Conservation (phyloP, 2,797 vertebrate genomes). For the Calcarius lapponicus region DNA sequence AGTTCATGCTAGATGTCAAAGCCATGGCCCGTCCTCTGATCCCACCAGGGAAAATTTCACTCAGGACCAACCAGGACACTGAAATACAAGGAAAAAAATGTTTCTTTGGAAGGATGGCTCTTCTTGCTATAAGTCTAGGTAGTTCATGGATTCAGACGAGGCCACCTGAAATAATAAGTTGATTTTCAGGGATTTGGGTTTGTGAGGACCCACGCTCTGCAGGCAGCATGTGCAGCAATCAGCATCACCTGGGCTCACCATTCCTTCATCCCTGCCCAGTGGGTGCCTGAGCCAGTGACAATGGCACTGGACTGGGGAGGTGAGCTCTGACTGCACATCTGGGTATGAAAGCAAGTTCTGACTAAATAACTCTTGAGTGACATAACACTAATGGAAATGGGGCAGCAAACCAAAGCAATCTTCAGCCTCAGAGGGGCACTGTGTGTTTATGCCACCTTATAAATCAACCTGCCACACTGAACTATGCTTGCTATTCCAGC, state of each 20-base stretch:
- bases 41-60: slow-evolving; percentile 93
- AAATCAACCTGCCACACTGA: slow-evolving; percentile 20
- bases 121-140: neutral
- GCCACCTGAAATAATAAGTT: neutral
- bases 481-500: slow-evolving; percentile 18
- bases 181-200: neutral
- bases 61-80: slow-evolving; percentile 95
- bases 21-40: slow-evolving; percentile 92
- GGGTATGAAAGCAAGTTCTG: neutral
- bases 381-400: neutral
- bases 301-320: neutral
- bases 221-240: neutral
- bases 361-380: neutral
- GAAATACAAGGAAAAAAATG: neutral
- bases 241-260: neutral
- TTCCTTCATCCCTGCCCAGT: neutral
- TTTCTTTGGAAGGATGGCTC: neutral
- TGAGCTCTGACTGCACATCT: neutral
- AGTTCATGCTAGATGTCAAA: slow-evolving; percentile 92
- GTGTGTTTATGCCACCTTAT: slow-evolving; percentile 6
- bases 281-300: rapidly evolving
- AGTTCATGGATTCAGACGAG: neutral
- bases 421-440: neutral
- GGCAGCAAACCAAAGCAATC: slow-evolving; percentile 38
- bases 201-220: neutral